These are phyloP conservation scores for Scaptomyza caliginosa DNA, from an alignment of 2,888 invertebrate species.

Conservation along the genomic window DNA sequence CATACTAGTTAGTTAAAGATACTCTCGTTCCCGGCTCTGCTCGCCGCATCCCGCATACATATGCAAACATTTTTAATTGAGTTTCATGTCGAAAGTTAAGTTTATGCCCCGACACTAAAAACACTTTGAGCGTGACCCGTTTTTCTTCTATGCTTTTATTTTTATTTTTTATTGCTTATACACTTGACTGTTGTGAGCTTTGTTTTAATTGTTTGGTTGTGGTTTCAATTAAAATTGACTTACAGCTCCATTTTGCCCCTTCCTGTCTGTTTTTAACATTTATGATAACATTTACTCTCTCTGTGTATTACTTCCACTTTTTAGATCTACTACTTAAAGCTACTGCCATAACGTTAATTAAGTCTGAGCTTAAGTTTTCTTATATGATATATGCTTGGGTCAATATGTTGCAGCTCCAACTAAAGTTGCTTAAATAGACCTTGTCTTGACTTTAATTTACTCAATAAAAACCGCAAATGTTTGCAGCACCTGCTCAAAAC, in stretches of 20 bases:
- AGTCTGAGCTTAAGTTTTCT: no score
- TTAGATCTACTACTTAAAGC: no score
- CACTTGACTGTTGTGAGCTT: slow-evolving; percentile 39
- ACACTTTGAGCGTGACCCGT: slow-evolving; percentile 15
- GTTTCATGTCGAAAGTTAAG: slow-evolving; percentile 72
- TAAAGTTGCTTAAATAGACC: not conserved
- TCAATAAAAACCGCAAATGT: not conserved
- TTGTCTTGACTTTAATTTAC: not conserved
- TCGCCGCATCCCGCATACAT: slow-evolving; percentile 45
- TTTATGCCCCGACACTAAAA: slow-evolving; percentile 52
- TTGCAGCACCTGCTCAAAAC: slow-evolving; percentile 5
- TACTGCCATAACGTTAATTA: no score
- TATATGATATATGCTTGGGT: no score
- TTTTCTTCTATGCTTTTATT: not conserved
- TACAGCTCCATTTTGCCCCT: slow-evolving; percentile 9
- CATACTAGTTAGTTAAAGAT: slow-evolving; percentile 54
- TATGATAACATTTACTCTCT: no score
- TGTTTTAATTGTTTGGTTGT: slow-evolving; percentile 73
- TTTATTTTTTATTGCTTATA: slow-evolving; percentile 2
- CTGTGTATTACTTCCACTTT: no score
- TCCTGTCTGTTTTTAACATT: not conserved
- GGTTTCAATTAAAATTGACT: slow-evolving; percentile 76
- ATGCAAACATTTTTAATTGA: slow-evolving; percentile 75
- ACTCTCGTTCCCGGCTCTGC: slow-evolving; percentile 24
- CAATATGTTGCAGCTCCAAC: no score